Evolutionary conservation across 2,888 invertebrate species (phyloP).

Genomic region (Macrophya alboannulata): DNA sequence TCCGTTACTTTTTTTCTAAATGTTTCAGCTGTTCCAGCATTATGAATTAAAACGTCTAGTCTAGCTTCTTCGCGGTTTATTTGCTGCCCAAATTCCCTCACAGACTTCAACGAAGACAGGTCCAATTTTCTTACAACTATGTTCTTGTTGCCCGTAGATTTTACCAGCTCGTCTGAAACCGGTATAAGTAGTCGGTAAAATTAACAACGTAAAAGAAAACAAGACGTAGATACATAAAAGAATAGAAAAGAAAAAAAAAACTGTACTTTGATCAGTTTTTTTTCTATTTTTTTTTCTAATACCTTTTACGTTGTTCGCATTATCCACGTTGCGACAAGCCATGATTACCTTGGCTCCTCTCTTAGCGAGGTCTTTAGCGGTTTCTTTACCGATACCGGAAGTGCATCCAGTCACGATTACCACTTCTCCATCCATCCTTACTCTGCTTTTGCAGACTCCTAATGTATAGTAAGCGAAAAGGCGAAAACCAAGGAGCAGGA

Average conservation of each 20-base stretch:
- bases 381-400: conserved; percentile 92
- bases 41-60: conserved; percentile 93
- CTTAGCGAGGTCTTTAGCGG: conserved; percentile 88
- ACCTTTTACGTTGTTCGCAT: conserved; percentile 89
- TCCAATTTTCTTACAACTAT: conserved; percentile 89
- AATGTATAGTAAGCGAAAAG: conserved; percentile 83
- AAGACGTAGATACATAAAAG: background rate
- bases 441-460: conserved; percentile 81
- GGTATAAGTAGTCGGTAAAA: conserved; percentile 13
- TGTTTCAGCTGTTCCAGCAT: conserved; percentile 92
- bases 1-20: conserved; percentile 86
- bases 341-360: conserved; percentile 91
- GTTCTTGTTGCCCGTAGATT: conserved; percentile 87
- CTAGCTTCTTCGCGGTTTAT: conserved; percentile 88
- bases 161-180: conserved; percentile 86
- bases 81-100: conserved; percentile 92
- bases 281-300: conserved; percentile 49
- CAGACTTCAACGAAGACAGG: conserved; percentile 89
- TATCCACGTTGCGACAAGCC: conserved; percentile 91
- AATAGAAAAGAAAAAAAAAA: background rate
- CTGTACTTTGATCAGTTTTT: background rate
- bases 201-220: background rate
- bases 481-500: conserved; percentile 79
- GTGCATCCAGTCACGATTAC: conserved; percentile 95
- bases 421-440: conserved; percentile 92